Evolutionary conservation across 2,888 invertebrate genomes (phyloP), one percentile per base, ranked within the genome.

Genomic region (Lochmaea capreae): DNA sequence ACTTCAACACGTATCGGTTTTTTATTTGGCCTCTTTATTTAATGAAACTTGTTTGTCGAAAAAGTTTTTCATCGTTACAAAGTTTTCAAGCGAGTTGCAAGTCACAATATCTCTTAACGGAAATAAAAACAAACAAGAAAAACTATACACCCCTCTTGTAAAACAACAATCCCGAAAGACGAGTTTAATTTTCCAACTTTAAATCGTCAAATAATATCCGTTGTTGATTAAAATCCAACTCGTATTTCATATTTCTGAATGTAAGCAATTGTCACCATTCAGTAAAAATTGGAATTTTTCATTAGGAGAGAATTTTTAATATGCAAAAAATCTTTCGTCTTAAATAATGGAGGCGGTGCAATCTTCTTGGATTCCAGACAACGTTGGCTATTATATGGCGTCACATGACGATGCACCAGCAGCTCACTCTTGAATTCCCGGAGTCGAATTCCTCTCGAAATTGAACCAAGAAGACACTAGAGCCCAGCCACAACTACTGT

Each of bases 391-490:
- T 70, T 70, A 70, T 70, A 54, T 70, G 70, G 70, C 70, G 70
- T 70, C 70, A 63, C 42, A 57, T 62, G 63, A 69, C 52, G 62
- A 70, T 70, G 70, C 70, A 70, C 70, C 70, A 70, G 22, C 70
- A 49, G 62, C n/a, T 63, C 66, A 54, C 18, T 69, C 59, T 42
- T 57, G 71, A 76, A 73, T 75, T 75, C 73, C 58, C 71, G 16
- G 59, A 71, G 59, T 58, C 54, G 39, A 72, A 72, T 76, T 76
- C 73, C 69, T 63, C 65, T 54, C 66, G 62, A 76, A 76, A 76
- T 76, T 76, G 76, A 71, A 58, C 54, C 63, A 70, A 62, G 63
- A 63, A 62, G 71, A 63, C 58, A 49, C 42, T 54, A 59, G 54
- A 73, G 52, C 67, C 33, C 65, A 54, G 63, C 63, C 63, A 70